A percentile compares a stretch with the other conserved stretches of the same genome.
Evolutionary conservation across 2,797 vertebrate species (phyloP).

Genomic region (Taenioides sp.): DNA sequence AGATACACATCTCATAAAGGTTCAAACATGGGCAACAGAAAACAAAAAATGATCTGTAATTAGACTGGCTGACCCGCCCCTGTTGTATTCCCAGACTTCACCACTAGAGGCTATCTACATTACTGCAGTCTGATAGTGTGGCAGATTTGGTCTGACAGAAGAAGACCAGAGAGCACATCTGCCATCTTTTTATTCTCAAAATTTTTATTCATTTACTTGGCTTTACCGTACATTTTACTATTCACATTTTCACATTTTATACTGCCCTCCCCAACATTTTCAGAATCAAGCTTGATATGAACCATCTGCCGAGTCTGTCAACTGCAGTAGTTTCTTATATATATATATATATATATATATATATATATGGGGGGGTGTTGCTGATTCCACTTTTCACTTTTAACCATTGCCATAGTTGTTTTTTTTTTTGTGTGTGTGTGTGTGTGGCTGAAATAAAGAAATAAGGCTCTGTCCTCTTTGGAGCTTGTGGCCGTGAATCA

Average conservation of each 20-base stretch:
- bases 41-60: background rate
- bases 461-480: constrained; percentile 27
- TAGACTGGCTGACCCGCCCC: no score
- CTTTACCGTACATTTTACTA: background rate
- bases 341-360: no score
- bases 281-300: background rate
- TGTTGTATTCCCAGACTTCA: no score
- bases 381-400: constrained; percentile 5
- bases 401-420: background rate
- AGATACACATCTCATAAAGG: background rate
- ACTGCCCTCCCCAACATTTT: background rate
- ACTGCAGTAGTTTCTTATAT: background rate
- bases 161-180: no score
- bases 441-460: constrained; percentile 22
- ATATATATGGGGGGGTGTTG: background rate
- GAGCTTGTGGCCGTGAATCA: constrained; percentile 37
- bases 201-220: no score
- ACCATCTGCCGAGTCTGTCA: background rate
- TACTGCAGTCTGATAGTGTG: no score
- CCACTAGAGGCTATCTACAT: no score
- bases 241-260: no score
- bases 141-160: no score
- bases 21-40: no score
- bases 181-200: no score
- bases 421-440: constrained; percentile 6